Percentiles rank a stretch among this genome's conserved stretches.
These are phyloP conservation scores for Iselma pallidipennis DNA, from an alignment of 2,888 invertebrate species.

Conservation along the genomic window DNA sequence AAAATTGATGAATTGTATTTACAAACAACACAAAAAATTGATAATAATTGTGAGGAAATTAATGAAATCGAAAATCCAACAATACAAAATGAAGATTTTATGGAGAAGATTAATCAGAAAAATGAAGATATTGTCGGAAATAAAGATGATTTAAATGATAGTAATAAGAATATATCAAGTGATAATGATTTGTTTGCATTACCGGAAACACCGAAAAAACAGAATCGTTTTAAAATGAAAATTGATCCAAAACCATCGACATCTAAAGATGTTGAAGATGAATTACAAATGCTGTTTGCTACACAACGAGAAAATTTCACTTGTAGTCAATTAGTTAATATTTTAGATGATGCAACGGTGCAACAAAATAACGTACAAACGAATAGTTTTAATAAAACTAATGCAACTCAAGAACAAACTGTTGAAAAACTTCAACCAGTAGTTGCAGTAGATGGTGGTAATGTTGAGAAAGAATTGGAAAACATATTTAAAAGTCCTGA, in stretches of 20 bases:
- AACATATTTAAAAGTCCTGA: neutral
- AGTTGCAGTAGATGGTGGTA: neutral
- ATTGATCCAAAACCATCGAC: neutral
- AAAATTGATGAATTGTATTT: slow-evolving; percentile 20
- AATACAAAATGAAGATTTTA: too few species aligned
- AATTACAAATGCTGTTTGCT: neutral
- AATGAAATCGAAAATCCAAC: neutral
- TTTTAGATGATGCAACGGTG: neutral
- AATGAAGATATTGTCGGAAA: slow-evolving; percentile 5
- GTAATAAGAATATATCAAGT: neutral
- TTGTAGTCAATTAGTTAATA: neutral
- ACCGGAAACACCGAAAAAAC: neutral
- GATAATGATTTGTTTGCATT: slow-evolving; percentile 4
- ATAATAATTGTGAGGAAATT: neutral
- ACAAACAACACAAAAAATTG: slow-evolving; percentile 32
- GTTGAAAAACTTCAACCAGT: neutral
- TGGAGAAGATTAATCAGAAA: slow-evolving; percentile 3
- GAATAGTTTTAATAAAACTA: too few species aligned
- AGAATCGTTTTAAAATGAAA: neutral
- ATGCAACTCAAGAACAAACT: too few species aligned
- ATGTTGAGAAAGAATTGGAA: neutral
- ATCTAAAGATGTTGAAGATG: slow-evolving; percentile 2
- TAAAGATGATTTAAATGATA: slow-evolving; percentile 9
- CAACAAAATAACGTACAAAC: neutral
- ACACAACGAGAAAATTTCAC: neutral